Percentiles rank a stretch among this genome's conserved stretches.
Evolutionary conservation across 2,888 invertebrate genomes (phyloP).

Genomic region (Drosophila parthenogenetica): DNA sequence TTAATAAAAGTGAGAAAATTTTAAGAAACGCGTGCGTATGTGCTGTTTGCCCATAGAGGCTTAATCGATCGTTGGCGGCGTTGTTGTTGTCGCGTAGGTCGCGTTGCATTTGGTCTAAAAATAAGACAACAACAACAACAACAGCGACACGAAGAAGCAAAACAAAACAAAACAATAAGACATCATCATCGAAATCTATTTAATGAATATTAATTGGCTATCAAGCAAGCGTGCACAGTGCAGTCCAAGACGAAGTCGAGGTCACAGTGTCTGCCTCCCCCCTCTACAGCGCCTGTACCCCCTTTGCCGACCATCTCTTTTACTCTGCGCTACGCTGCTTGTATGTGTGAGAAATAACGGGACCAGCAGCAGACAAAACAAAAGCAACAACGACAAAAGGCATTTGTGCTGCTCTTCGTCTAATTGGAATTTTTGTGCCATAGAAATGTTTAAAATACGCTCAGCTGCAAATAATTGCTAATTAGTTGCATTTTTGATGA

Average conservation of each 20-base stretch:
- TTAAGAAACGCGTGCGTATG: conserved; percentile 17
- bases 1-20: conserved; percentile 20
- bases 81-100: conserved; percentile 25
- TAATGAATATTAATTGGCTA: conserved; percentile 76
- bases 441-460: conserved; percentile 59
- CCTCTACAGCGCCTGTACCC: conserved; percentile 6
- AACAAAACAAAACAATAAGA: conserved; percentile 21
- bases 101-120: conserved; percentile 59
- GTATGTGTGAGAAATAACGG: conserved; percentile 68
- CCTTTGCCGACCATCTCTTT: conserved; percentile 10
- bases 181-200: conserved; percentile 64
- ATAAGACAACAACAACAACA: conserved; percentile 49
- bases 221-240: conserved; percentile 61
- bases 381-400: conserved; percentile 49
- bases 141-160: conserved; percentile 23
- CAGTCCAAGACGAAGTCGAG: conserved; percentile 58
- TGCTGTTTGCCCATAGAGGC: neutral
- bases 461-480: conserved; percentile 70
- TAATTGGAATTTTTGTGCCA: conserved; percentile 72
- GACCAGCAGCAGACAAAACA: conserved; percentile 49
- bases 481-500: conserved; percentile 61
- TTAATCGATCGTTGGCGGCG: conserved; percentile 3
- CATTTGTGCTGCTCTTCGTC: conserved; percentile 61
- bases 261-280: conserved; percentile 42
- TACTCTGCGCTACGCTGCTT: conserved; percentile 1